Evolutionary conservation across 2,888 invertebrate genomes (phyloP), one percentile per base, ranked within the genome.

Genomic region (Disparrhopalites patrizii): DNA sequence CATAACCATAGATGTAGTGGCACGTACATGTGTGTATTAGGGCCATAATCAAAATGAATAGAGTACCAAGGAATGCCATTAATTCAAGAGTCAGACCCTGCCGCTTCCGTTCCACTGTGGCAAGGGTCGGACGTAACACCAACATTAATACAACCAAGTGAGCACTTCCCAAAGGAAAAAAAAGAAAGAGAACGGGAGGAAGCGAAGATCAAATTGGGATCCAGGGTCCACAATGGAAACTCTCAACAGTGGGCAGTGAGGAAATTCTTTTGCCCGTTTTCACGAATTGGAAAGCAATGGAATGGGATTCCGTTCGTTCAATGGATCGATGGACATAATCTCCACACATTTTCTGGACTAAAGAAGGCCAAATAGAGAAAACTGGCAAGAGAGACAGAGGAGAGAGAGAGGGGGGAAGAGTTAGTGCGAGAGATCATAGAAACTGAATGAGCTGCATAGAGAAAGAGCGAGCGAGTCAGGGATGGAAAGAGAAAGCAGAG

Each of bases 251-350:
- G 47, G 47, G 47, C 47, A 47, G 47, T 25, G 47, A 54, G 30
- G 31, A 20, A 33, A 57, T 58, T 58, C 58, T 58, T 58, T 58
- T 18, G 40, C 58, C 36, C 47, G 43, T 58, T 56, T 56, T 56
- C 56, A 38, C 38, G 38, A 56, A 56, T 56, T 56, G 56, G 56
- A 56, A 56, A 56, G 56, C 56, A 56, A 56, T 56, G 56, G 56
- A 56, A 56, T 56, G 56, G 38, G 56, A 56, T 56, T 56, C 56
- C 23, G 33, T 55, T 57, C 20, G 33, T 55, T 57, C 57, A 40
- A 40, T 57, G 40, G 58, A 47, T 47, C 47, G 47, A 47, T 47
- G 47, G 58, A 27, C 40, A 58, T 58, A 58, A 27, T 40, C 27
- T 25, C 27, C 43, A 27, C 47, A 38, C 43, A 40, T 58, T 58